Evolutionary conservation across 2,113 vertebrate species (phyloP), one percentile per base, ranked within the genome.

Genomic region (Myxocyprinus asiaticus): DNA sequence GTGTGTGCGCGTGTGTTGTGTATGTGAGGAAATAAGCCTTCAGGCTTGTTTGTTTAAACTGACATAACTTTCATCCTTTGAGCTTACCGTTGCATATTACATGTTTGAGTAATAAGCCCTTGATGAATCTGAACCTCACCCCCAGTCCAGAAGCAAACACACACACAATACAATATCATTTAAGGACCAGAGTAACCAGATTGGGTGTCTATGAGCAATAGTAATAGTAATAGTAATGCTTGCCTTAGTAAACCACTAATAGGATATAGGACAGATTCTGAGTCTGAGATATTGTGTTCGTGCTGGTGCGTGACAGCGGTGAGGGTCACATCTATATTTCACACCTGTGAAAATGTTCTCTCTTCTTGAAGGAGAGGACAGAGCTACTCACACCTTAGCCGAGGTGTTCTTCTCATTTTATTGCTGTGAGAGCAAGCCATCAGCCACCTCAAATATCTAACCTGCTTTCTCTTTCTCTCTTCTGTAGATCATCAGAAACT

Each of bases 401-500:
- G 5, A 58, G 9, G 69, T 72, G 55, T 47, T n/a, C 22, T 45
- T 59, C 4, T 72, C n/a, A 15, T 59, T 59, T 72, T 72, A 59
- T 45, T 17, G 14, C 43, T 11, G 51, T 42, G 9, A 72, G 53
- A 59, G 59, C 42, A 72, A 47, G 43, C 9, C 43, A 59, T 59
- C 69, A 72, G 42, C 53, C 53, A 72, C 69, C n/a, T 72, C 55
- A 58, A 17, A 72, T 72, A 59, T 50, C 71, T 50, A 50, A 74
- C 17, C 15, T 42, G 11, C 10, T 33, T 14, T 74, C 4, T 63
- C 70, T 74, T 14, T 62, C 3, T 74, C 7, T 48, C 44, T n/a
- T 62, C 15, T 33, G 11, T 45, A 74, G 71, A 74, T 74, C 71
- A 74, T 50, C 71, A 74, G 45, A 74, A 74, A 74, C 58, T 74